Base-by-base conservation (phyloP, 2,113 vertebrate genomes). In the Cryptoleucopteryx plumbea region DNA sequence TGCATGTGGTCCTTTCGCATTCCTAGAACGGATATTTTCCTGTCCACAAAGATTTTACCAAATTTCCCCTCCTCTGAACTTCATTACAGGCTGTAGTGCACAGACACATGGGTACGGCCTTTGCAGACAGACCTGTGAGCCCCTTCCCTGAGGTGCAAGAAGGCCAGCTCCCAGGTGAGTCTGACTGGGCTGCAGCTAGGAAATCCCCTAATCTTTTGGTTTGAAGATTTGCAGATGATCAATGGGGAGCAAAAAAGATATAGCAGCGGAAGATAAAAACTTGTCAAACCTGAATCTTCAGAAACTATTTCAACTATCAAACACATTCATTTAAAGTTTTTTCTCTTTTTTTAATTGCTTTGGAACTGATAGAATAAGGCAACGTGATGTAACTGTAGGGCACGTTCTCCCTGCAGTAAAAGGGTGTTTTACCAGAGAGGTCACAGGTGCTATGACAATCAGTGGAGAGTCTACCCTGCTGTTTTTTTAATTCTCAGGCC, bases 371-470 rank as follows among this genome's bases (percentile, higher is more conserved):
- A 21, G 36, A 62, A 40, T 36, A 80, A 52, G 16, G 26, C 43
- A 11, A 27, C 2, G 6, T 1, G 14, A 45, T 40, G 15, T 56
- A 40, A 14, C 47, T 59, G 38, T 26, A 15, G n/a, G 10, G 6
- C 0, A 4, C 16, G 32, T 27, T 86, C 8, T 68, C n/a, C 40
- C 29, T 55, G 20, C 16, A 66, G 25, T 48, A 86, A 47, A 75
- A 62, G 4, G 1, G 0, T 40, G 6, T 78, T 81, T 74, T 38
- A 34, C 55, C 42, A 40, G 0, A 0, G 48, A 58, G 29, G 32
- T 45, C 26, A 38, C 52, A 52, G 16, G 32, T 67, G 23, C 34
- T n/a, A 1, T 6, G 31, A 34, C 38, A 42, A 19, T 20, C 67
- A 66, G 7, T 22, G 19, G 12, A 67, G 38, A 66, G 14, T 47